Conservation (phyloP, 2,113 vertebrate species). For the Gopherus evgoodei region DNA sequence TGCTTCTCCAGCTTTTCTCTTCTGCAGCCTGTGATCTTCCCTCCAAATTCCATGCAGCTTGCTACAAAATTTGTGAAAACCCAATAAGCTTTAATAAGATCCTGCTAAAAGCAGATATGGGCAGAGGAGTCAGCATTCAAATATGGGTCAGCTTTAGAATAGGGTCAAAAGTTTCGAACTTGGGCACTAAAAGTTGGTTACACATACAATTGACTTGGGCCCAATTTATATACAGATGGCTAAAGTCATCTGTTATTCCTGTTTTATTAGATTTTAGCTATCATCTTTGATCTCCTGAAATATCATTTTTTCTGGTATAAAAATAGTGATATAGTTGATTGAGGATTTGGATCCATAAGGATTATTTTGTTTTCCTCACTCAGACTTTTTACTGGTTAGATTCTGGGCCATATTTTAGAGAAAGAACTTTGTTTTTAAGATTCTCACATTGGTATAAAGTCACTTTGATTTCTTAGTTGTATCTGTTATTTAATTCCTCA, state of each 20-base stretch:
- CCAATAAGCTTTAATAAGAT: neutral
- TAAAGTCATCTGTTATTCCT: neutral
- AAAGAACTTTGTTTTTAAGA: neutral
- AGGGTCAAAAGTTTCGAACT: fast-evolving
- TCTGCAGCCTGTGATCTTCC: neutral
- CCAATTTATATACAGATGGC: neutral
- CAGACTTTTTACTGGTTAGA: neutral
- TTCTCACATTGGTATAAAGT: neutral
- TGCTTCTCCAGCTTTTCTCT: neutral
- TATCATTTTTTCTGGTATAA: neutral
- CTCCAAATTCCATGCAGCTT: neutral
- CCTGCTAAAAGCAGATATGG: neutral
- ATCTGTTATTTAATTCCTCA: neutral
- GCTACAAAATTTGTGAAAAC: fast-evolving
- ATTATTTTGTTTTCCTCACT: neutral
- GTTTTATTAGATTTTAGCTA: neutral
- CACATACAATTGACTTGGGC: neutral
- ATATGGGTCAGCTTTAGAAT: fast-evolving
- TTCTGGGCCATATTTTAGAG: neutral
- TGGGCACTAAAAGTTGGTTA: neutral
- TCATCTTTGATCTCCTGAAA: neutral
- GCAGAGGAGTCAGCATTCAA: neutral
- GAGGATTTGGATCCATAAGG: neutral
- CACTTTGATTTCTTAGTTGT: neutral
- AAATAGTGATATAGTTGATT: neutral